phyloP scores from a whole-genome alignment of 2,888 invertebrate species.

The Drosophila peninsularis region DNA sequence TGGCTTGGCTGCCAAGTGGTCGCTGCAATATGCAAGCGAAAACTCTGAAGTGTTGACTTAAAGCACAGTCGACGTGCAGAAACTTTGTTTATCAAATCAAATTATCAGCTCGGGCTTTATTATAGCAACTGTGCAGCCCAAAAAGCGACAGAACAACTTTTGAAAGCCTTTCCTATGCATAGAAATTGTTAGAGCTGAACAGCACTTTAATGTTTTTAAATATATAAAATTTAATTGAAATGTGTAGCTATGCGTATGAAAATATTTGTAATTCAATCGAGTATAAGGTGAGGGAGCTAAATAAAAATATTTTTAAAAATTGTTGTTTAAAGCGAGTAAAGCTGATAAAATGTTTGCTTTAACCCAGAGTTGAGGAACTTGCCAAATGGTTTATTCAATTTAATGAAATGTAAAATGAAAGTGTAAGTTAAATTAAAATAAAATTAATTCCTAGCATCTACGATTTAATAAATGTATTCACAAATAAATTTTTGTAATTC shows the following conservation, averaged over 20 bases:
- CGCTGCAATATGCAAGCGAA: constrained; percentile 54
- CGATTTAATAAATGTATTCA: neutral
- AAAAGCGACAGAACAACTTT: constrained; percentile 12
- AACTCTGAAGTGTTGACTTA: constrained; percentile 74
- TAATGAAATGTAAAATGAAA: too few species aligned
- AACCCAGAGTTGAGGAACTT: too few species aligned
- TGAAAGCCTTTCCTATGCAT: constrained; percentile 1
- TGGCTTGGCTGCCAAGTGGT: constrained; percentile 12
- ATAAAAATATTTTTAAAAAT: too few species aligned
- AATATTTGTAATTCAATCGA: neutral
- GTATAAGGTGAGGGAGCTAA: neutral
- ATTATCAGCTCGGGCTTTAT: constrained; percentile 44
- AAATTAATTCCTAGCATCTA: neutral
- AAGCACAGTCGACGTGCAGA: constrained; percentile 54
- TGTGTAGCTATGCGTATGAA: too few species aligned
- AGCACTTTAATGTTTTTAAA: neutral
- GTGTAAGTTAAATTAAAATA: neutral
- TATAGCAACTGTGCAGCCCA: neutral
- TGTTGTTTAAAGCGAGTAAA: neutral
- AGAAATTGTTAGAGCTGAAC: neutral
- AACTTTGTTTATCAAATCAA: constrained; percentile 65
- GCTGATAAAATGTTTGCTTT: neutral
- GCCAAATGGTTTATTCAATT: too few species aligned
- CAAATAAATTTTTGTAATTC: neutral
- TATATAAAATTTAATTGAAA: neutral